Evolutionary conservation across 2,888 invertebrate species (phyloP).

Genomic region (Venustoraphidia nigricollis): DNA sequence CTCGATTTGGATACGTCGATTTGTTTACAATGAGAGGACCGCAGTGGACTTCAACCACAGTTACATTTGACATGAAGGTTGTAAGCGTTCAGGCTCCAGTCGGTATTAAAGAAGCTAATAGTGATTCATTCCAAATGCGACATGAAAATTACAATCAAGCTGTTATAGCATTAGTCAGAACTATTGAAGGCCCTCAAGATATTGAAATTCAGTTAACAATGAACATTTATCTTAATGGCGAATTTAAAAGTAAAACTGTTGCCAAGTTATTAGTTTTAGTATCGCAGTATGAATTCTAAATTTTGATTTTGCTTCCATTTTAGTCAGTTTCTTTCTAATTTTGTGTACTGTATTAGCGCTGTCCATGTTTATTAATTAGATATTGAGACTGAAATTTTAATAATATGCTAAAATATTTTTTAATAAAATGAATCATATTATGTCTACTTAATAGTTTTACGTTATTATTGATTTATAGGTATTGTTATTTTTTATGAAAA

Average conservation of each 20-base stretch:
- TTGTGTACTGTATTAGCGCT: too few relatives aligned
- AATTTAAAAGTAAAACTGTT: conserved; percentile 66
- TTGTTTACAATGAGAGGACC: conserved; percentile 84
- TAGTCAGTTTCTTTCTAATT: too few relatives aligned
- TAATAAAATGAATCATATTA: background rate
- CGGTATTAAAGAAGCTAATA: conserved; percentile 27
- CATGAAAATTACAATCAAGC: conserved; percentile 45
- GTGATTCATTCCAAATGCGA: conserved; percentile 26
- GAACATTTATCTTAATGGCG: conserved; percentile 59
- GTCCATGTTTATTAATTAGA: too few relatives aligned
- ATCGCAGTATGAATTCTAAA: conserved; percentile 65
- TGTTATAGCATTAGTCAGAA: conserved; percentile 53
- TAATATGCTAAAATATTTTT: too few relatives aligned
- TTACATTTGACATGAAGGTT: conserved; percentile 61
- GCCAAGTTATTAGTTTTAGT: conserved; percentile 77
- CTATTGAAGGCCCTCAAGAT: conserved; percentile 79
- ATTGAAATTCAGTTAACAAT: conserved; percentile 76
- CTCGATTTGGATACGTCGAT: conserved; percentile 42
- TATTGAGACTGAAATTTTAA: too few relatives aligned
- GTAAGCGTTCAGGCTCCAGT: conserved; percentile 48
- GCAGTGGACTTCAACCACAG: conserved; percentile 47
- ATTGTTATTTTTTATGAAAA: too few relatives aligned
- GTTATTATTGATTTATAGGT: background rate
- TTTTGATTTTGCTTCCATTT: background rate
- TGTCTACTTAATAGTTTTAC: background rate